Conservation (phyloP, 2,113 vertebrate genomes). For the Polypterus senegalus region DNA sequence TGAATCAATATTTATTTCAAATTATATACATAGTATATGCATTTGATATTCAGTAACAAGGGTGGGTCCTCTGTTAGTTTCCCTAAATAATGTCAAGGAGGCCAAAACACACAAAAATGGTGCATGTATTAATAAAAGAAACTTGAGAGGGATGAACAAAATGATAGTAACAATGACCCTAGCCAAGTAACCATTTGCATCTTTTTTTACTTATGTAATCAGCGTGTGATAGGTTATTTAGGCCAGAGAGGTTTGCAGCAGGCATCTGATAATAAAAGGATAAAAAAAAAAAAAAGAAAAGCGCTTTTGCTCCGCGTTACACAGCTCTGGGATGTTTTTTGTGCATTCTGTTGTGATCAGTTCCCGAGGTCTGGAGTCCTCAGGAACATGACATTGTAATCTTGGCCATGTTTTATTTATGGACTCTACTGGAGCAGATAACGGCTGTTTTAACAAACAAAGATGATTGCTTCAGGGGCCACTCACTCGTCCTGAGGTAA, state of each 20-base stretch:
- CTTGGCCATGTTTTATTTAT: constrained; percentile 77
- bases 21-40: too few species aligned
- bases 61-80: too few species aligned
- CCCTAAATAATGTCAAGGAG: too few species aligned
- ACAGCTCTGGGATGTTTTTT: constrained; percentile 39
- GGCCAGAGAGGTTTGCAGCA: constrained; percentile 29
- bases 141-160: too few species aligned
- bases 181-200: constrained; percentile 39
- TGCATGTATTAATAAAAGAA: too few species aligned
- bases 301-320: background rate
- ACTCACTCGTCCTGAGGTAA: constrained; percentile 62
- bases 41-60: too few species aligned
- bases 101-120: too few species aligned
- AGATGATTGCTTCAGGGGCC: constrained; percentile 74
- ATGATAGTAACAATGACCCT: too few species aligned
- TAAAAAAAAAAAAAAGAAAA: background rate
- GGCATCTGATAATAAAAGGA: constrained; percentile 32
- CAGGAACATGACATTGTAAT: constrained; percentile 61
- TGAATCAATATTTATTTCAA: too few species aligned
- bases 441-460: constrained; percentile 71
- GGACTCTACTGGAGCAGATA: constrained; percentile 43
- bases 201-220: constrained; percentile 23
- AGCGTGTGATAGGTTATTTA: constrained; percentile 35
- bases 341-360: constrained; percentile 42
- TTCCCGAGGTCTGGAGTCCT: constrained; percentile 50